phyloP scores from a whole-genome alignment of 2,888 invertebrate genomes.

The Brenthis ino region DNA sequence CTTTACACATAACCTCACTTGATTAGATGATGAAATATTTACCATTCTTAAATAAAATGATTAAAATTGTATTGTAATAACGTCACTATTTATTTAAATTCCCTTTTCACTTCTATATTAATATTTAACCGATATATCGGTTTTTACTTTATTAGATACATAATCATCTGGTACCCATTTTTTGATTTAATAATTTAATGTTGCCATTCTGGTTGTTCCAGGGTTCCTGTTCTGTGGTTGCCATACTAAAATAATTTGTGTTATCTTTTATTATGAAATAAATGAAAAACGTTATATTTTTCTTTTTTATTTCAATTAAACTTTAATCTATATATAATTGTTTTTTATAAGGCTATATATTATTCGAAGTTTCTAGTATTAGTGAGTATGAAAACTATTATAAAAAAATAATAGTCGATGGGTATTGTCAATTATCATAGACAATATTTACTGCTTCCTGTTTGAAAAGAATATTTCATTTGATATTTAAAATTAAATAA shows the following conservation, averaged over 20 bases:
- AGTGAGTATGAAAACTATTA: conserved; percentile 47
- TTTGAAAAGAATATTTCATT: conserved; percentile 35
- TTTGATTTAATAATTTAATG: conserved; percentile 19
- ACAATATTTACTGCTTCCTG: conserved; percentile 40
- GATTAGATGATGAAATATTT: conserved; percentile 27
- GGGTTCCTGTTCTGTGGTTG: not conserved
- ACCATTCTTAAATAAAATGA: conserved; percentile 41
- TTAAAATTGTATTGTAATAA: conserved; percentile 26
- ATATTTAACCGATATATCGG: conserved; percentile 49
- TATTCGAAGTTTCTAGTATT: not conserved
- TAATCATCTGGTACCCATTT: conserved; percentile 46
- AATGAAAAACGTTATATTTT: too few species aligned
- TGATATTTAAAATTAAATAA: conserved; percentile 21
- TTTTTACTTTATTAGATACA: conserved; percentile 55
- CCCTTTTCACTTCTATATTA: conserved; percentile 44
- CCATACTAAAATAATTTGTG: not conserved
- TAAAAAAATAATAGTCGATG: conserved; percentile 12
- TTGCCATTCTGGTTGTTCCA: not conserved
- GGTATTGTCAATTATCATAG: conserved; percentile 38
- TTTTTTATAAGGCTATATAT: not conserved
- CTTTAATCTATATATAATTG: not conserved
- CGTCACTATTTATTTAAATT: conserved; percentile 37
- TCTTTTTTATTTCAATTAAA: not conserved
- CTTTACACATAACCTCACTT: conserved; percentile 57
- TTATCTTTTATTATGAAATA: too few species aligned